A percentile compares a stretch with the other conserved stretches of the same genome.
Evolutionary conservation across 2,113 vertebrate species (phyloP).

Genomic region (Eulacestoma nigropectus): DNA sequence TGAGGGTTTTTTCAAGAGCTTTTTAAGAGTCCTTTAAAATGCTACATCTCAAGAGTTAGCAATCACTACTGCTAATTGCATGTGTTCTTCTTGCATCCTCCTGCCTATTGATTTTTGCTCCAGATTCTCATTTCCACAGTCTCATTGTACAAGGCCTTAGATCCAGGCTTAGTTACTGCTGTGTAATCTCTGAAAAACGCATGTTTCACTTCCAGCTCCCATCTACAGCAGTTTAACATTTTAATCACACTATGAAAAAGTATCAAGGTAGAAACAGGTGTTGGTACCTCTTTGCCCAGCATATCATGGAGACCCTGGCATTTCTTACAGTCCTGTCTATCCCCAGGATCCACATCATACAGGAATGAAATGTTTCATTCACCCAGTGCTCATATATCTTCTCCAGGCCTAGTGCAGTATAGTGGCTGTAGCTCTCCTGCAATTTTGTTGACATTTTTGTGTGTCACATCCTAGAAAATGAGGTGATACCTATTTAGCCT

Average conservation of each 20-base stretch:
- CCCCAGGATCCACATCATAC: fast-evolving
- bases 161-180: not conserved
- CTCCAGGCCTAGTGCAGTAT: not conserved
- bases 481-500: not conserved
- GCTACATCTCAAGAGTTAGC: not conserved
- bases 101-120: not conserved
- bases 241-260: not conserved
- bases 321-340: not conserved
- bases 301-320: not conserved
- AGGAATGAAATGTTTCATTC: not conserved
- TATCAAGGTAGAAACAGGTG: not conserved
- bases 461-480: not conserved
- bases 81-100: not conserved
- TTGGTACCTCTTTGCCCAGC: not conserved
- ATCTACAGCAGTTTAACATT: not conserved
- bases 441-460: not conserved
- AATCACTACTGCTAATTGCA: not conserved
- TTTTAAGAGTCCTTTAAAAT: not conserved
- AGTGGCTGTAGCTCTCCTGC: fast-evolving
- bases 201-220: not conserved
- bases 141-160: not conserved
- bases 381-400: no score
- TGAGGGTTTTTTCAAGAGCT: not conserved
- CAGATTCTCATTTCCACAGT: not conserved
- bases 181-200: not conserved